Evolutionary conservation across 2,888 invertebrate species (phyloP), one percentile per base, ranked within the genome.

Genomic region (Dyspetes luteomarginatus): DNA sequence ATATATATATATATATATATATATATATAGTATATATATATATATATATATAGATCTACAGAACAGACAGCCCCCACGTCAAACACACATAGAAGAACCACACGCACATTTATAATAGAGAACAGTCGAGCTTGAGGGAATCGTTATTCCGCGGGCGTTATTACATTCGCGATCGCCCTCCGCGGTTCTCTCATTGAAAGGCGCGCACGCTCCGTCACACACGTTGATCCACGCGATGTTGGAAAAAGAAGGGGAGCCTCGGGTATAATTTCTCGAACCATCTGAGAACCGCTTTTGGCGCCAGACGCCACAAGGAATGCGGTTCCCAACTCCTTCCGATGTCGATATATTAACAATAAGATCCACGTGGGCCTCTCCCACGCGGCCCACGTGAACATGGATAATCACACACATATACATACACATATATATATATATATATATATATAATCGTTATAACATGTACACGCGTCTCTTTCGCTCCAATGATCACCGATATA

Each of bases 211-310:
- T 77, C 48, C 71, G 48, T 50, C 36, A 48, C 48, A 71, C 62
- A 30, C 52, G 58, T 41, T 48, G 24, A 76, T 62, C 45, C 22
- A n/a, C 52, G 17, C 30, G 68, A 73, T 62, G 77, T 24, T 45
- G 43, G 60, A 28, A 67, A 62, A 67, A 71, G 52, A 67, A 52
- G 26, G 43, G 58, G 58, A 60, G 56, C 22, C 30, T 19, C 43
- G 15, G 1, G 17, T 12, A 9, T 24, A 17, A 5, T n/a, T 12
- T 12, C 0, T 36, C 9, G 56, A 56, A 52, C 52, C 52, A 83
- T 82, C 82, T 89, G 89, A 89, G 89, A 87, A 88, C 86, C 89
- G 83, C 88, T 88, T 88, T 86, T 88, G 89, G 89, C 89, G 89
- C 88, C 89, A 89, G 89, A 88, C 87, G 87, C 87, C 87, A 88